These are phyloP conservation scores for Orbicella faveolata DNA, from an alignment of 64 coral and sea anemone genomes.

Conservation along the genomic window DNA sequence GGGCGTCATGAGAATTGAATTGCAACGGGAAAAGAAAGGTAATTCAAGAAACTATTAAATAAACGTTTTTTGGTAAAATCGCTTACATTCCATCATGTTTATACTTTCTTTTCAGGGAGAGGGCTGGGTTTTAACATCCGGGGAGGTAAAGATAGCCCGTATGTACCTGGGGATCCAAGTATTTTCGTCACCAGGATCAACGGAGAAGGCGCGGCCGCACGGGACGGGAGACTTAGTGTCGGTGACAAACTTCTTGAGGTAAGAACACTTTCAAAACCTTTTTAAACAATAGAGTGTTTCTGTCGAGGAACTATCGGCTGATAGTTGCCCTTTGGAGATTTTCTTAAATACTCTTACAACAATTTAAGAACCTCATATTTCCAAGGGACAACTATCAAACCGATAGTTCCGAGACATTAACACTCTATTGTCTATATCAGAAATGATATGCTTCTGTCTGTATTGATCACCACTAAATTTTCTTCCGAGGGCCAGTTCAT, in stretches of 20 bases:
- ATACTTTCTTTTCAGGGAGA: slow-evolving; percentile 21
- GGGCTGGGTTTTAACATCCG: slow-evolving; percentile 92
- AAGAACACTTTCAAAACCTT: neutral
- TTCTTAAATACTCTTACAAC: too few relatives aligned
- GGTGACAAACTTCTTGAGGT: slow-evolving; percentile 92
- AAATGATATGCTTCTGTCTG: too few relatives aligned
- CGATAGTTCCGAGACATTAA: too few relatives aligned
- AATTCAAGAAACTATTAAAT: neutral
- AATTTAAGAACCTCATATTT: too few relatives aligned
- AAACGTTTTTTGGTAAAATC: too few relatives aligned
- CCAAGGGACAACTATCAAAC: too few relatives aligned
- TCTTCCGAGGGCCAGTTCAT: too few relatives aligned
- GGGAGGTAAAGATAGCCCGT: slow-evolving; percentile 83
- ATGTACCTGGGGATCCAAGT: slow-evolving; percentile 80
- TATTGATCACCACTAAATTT: too few relatives aligned
- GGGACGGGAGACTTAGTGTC: slow-evolving; percentile 73
- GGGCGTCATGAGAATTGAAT: slow-evolving; percentile 64
- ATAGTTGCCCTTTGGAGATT: too few relatives aligned
- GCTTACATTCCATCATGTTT: neutral
- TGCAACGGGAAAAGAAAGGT: slow-evolving; percentile 89
- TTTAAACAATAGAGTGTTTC: neutral
- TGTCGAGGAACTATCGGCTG: too few relatives aligned
- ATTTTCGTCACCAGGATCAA: slow-evolving; percentile 89
- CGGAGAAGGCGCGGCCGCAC: slow-evolving; percentile 72
- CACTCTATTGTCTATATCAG: too few relatives aligned